phyloP scores from a whole-genome alignment of 2,113 vertebrate genomes.

The Epinephelus cyanopodus region DNA sequence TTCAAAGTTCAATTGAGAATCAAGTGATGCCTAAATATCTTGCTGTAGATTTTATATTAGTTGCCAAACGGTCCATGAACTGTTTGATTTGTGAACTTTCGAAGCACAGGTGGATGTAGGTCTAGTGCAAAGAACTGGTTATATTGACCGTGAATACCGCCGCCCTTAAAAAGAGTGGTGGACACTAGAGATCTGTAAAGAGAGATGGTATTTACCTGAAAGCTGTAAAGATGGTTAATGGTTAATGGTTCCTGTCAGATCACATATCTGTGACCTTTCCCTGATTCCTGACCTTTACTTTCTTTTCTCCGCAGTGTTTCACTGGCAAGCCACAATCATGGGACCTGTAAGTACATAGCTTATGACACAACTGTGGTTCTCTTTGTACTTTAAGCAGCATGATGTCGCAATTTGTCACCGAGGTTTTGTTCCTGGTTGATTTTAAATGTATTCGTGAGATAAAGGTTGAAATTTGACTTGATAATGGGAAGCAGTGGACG shows the following conservation, averaged over 20 bases:
- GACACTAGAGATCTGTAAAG: not conserved
- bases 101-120: not conserved
- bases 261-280: constrained; percentile 37
- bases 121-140: not conserved
- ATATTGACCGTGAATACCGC: not conserved
- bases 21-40: no score
- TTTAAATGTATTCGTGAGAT: constrained; percentile 9
- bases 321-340: constrained; percentile 88
- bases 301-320: constrained; percentile 79
- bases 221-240: not conserved
- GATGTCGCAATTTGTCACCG: not conserved
- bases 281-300: constrained; percentile 23
- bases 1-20: no score
- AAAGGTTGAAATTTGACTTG: constrained; percentile 54
- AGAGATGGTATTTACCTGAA: not conserved
- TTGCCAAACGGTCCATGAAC: no score
- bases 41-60: no score
- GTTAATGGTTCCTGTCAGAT: constrained; percentile 31
- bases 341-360: constrained; percentile 83
- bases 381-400: not conserved
- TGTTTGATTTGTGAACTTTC: no score
- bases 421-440: not conserved
- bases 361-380: constrained; percentile 4
- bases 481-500: constrained; percentile 5
- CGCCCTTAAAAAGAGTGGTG: not conserved